A percentile compares a stretch with the other conserved stretches of the same genome.
Conservation (phyloP, 1,140 invertebrate genomes). For the Microplitis mediator region DNA sequence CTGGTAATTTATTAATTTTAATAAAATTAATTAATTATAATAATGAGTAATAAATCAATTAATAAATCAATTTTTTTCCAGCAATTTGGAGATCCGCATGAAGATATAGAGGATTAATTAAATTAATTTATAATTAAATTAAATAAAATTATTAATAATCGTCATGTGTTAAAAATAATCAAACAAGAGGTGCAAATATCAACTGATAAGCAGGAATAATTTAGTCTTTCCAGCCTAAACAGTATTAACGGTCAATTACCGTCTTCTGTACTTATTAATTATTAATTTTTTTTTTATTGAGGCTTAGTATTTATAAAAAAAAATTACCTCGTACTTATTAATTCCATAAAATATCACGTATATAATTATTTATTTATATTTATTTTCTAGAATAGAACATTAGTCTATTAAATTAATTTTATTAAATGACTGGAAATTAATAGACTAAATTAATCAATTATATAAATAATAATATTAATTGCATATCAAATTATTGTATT, state of each 20-base stretch:
- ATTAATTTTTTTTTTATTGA: not conserved
- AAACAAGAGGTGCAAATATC: slow-evolving; percentile 30
- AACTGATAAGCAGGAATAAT: slow-evolving; percentile 37
- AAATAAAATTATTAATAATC: not conserved
- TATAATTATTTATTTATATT: too few relatives aligned
- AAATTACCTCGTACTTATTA: too few relatives aligned
- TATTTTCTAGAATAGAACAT: too few relatives aligned
- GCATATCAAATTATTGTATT: too few relatives aligned
- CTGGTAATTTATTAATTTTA: slow-evolving; percentile 35
- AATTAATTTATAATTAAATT: not conserved
- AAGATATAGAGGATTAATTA: slow-evolving; percentile 10
- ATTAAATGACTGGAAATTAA: too few relatives aligned
- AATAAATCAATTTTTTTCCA: slow-evolving; percentile 1
- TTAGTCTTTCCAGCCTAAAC: slow-evolving; percentile 3
- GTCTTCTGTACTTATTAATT: slow-evolving; percentile 1
- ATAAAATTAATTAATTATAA: not conserved
- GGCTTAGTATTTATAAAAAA: too few relatives aligned
- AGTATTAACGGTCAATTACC: slow-evolving; percentile 16
- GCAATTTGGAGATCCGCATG: not conserved
- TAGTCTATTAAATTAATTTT: too few relatives aligned
- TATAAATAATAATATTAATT: too few relatives aligned
- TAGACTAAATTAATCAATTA: too few relatives aligned
- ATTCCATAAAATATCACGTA: too few relatives aligned
- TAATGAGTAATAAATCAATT: not conserved
- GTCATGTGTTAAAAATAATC: not conserved